A percentile compares a stretch with the other conserved stretches of the same genome.
Evolutionary conservation across 2,888 invertebrate species (phyloP).

Genomic region (Crepidodera aurea): DNA sequence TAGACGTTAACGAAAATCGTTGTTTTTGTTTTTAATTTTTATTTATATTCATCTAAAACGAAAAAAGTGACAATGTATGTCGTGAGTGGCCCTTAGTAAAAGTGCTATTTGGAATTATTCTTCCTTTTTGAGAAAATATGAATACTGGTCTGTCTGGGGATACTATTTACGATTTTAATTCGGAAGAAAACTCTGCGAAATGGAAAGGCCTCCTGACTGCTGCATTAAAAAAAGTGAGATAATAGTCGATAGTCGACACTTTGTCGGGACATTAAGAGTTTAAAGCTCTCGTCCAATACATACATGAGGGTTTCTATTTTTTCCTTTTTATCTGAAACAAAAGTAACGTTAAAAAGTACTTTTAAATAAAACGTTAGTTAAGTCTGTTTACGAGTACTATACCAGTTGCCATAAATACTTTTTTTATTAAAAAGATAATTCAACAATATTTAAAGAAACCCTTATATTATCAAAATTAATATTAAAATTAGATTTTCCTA

Average conservation of each 20-base stretch:
- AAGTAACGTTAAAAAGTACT: no score
- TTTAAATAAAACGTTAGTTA: no score
- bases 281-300: background rate
- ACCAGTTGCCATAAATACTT: no score
- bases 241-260: slow-evolving; percentile 8
- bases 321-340: no score
- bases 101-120: slow-evolving; percentile 40
- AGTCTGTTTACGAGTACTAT: no score
- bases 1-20: slow-evolving; percentile 45
- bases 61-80: slow-evolving; percentile 43
- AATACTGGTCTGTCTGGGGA: slow-evolving; percentile 64
- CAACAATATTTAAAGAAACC: no score
- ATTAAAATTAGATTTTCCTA: no score
- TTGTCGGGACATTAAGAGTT: background rate
- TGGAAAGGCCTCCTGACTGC: slow-evolving; percentile 92
- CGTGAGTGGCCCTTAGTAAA: slow-evolving; percentile 40
- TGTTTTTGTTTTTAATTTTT: slow-evolving; percentile 45
- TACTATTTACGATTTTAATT: slow-evolving; percentile 81
- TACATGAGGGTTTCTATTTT: no score
- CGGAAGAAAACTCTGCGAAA: slow-evolving; percentile 87
- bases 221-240: slow-evolving; percentile 83
- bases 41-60: slow-evolving; percentile 40
- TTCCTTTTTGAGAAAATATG: slow-evolving; percentile 50
- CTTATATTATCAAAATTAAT: no score
- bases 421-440: no score